Conservation (phyloP, 2,888 invertebrate species). For the Tetranychus truncatus region DNA sequence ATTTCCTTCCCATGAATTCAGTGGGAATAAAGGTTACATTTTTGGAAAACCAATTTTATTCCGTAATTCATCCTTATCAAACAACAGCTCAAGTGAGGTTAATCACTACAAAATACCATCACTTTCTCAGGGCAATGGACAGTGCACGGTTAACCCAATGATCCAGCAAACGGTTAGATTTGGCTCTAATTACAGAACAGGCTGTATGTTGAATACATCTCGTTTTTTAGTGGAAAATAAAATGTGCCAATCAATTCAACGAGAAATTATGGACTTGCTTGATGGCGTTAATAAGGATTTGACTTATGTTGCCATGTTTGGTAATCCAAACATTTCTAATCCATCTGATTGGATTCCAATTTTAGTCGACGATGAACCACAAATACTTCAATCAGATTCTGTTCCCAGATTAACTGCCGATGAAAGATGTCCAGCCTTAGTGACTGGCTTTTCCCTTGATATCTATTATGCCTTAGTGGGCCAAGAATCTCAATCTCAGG, state of each 20-base stretch:
- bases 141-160: background rate
- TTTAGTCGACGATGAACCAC: background rate
- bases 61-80: conserved; percentile 31
- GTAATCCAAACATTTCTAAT: conserved; percentile 2
- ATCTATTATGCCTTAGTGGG: conserved; percentile 36
- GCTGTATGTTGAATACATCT: conserved; percentile 8
- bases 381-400: background rate
- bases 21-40: conserved; percentile 60
- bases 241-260: conserved; percentile 11
- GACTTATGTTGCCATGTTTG: conserved; percentile 9
- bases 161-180: conserved; percentile 6
- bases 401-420: background rate
- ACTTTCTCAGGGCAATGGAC: conserved; percentile 7
- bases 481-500: conserved; percentile 35
- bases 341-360: conserved; percentile 13
- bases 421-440: conserved; percentile 12
- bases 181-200: conserved; percentile 9
- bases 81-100: background rate
- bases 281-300: background rate
- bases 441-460: conserved; percentile 15
- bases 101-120: conserved; percentile 7
- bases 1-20: conserved; percentile 30
- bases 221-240: background rate
- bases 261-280: conserved; percentile 6
- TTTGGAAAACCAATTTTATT: conserved; percentile 45